A percentile compares a stretch with the other conserved stretches of the same genome.
Evolutionary conservation across 2,888 invertebrate species (phyloP).

Genomic region (Eulithis testata): DNA sequence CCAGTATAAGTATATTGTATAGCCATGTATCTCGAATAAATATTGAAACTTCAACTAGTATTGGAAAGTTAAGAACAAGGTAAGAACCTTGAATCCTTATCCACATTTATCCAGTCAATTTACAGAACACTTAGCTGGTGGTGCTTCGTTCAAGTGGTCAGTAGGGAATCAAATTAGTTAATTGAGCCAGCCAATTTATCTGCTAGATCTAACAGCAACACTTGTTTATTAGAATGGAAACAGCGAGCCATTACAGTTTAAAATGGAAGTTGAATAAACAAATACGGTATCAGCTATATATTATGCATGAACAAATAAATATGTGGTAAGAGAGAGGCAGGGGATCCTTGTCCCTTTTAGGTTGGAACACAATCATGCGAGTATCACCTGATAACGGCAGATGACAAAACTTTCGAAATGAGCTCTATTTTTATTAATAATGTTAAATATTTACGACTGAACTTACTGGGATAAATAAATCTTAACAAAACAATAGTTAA

Average conservation of each 20-base stretch:
- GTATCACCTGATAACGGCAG: no score
- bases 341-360: no score
- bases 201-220: conserved; percentile 16
- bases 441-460: no score
- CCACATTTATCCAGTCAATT: conserved; percentile 16
- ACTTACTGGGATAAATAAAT: neutral
- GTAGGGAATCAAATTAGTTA: conserved; percentile 23
- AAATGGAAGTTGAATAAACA: neutral
- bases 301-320: neutral
- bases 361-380: no score
- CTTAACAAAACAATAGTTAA: neutral
- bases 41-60: neutral
- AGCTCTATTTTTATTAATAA: no score
- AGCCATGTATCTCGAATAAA: neutral
- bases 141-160: conserved; percentile 10
- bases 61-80: neutral
- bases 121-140: conserved; percentile 20
- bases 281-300: neutral
- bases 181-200: conserved; percentile 29
- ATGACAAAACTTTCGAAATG: no score
- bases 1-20: neutral
- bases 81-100: conserved; percentile 12
- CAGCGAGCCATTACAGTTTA: conserved; percentile 1
- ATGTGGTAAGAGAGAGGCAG: no score
- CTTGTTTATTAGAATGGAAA: conserved; percentile 20